Percentiles rank a stretch among this genome's conserved stretches.
These are phyloP conservation scores for Dasysyrphus tricinctus DNA, from an alignment of 2,888 invertebrate genomes.

Conservation along the genomic window DNA sequence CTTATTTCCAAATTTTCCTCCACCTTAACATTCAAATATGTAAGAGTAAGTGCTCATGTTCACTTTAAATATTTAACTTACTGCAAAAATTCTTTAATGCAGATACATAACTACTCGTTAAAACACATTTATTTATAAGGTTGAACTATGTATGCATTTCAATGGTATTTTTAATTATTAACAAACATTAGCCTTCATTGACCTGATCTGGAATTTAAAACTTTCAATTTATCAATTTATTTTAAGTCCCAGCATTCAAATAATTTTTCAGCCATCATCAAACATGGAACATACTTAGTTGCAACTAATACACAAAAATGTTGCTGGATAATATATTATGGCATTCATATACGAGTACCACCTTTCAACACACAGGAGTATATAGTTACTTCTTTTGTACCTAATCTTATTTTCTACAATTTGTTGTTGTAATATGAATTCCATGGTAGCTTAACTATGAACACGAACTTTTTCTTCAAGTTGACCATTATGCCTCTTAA, in stretches of 20 bases:
- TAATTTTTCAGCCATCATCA: constrained; percentile 2
- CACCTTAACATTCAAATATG: too few relatives aligned
- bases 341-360: neutral
- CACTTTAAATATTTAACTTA: too few relatives aligned
- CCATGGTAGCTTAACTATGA: constrained; percentile 60
- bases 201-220: neutral
- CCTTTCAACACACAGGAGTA: constrained; percentile 40
- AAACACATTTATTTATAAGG: too few relatives aligned
- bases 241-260: neutral
- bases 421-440: constrained; percentile 48
- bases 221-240: neutral
- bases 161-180: too few relatives aligned
- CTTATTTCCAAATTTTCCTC: too few relatives aligned
- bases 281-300: neutral
- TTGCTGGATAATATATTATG: neutral
- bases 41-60: too few relatives aligned
- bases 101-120: too few relatives aligned
- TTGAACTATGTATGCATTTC: too few relatives aligned
- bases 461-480: constrained; percentile 51
- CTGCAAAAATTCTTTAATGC: too few relatives aligned
- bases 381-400: constrained; percentile 22
- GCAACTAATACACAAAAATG: neutral
- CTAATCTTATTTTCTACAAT: constrained; percentile 33
- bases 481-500: constrained; percentile 33
- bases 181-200: neutral